Evolutionary conservation across 2,888 invertebrate species (phyloP).

Genomic region (Stratiomys singularior): DNA sequence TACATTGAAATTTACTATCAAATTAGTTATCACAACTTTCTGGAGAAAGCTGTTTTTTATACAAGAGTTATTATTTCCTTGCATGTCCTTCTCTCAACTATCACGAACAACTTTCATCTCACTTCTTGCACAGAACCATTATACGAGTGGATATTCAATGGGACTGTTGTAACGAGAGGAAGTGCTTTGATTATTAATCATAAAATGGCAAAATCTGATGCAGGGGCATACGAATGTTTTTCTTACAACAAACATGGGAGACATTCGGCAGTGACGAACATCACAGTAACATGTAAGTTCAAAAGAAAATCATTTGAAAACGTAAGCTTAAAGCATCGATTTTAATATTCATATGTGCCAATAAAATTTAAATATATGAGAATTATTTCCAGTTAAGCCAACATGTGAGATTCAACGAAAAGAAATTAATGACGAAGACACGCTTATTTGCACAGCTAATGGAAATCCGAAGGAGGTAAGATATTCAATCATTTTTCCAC

Average conservation of each 20-base stretch:
- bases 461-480: constrained; percentile 76
- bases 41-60: constrained; percentile 5
- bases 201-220: constrained; percentile 76
- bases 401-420: constrained; percentile 82
- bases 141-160: constrained; percentile 63
- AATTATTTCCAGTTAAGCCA: constrained; percentile 74
- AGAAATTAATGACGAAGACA: constrained; percentile 78
- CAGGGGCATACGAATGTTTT: constrained; percentile 82
- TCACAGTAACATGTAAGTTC: constrained; percentile 60
- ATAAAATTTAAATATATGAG: not conserved
- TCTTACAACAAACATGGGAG: constrained; percentile 84
- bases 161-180: constrained; percentile 66
- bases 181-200: constrained; percentile 72
- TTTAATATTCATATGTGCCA: too few relatives aligned
- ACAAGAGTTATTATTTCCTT: constrained; percentile 13
- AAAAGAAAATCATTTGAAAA: not conserved
- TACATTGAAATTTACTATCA: constrained; percentile 1
- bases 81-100: constrained; percentile 16
- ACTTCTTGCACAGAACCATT: constrained; percentile 58
- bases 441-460: constrained; percentile 81
- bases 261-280: constrained; percentile 73
- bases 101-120: not conserved
- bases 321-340: not conserved
- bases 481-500: not conserved
- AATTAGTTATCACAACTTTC: constrained; percentile 28